Conservation (phyloP, 2,797 vertebrate species). For the Megalops cyprinoides region DNA sequence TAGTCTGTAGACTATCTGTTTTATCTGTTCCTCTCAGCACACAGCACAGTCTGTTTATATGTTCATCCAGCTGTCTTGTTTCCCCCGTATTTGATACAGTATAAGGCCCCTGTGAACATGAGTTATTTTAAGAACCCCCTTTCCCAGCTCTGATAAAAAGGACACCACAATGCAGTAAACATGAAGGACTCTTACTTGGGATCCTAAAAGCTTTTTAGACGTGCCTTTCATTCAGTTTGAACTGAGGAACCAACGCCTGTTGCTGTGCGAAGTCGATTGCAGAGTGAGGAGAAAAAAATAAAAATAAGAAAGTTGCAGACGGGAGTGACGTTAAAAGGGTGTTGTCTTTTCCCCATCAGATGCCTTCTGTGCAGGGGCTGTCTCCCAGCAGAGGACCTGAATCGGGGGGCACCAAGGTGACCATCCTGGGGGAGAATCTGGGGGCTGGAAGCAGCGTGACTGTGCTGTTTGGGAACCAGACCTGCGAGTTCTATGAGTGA, state of each 20-base stretch:
- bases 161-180: neutral
- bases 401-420: slow-evolving; percentile 95
- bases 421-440: slow-evolving; percentile 89
- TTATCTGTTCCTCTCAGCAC: slow-evolving; percentile 32
- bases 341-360: slow-evolving; percentile 65
- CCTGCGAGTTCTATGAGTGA: slow-evolving; percentile 93
- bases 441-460: slow-evolving; percentile 90
- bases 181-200: neutral
- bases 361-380: slow-evolving; percentile 84
- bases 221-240: neutral
- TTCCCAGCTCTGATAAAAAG: slow-evolving; percentile 30
- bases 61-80: slow-evolving; percentile 61
- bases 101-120: slow-evolving; percentile 54
- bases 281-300: no score
- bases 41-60: slow-evolving; percentile 51
- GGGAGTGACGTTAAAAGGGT: neutral
- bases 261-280: no score
- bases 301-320: no score
- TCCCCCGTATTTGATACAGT: neutral
- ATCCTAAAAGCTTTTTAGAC: neutral
- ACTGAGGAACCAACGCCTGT: no score
- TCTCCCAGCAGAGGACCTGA: slow-evolving; percentile 89
- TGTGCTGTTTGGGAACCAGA: slow-evolving; percentile 92
- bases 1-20: slow-evolving; percentile 33
- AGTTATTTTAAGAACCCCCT: slow-evolving; percentile 61